These are phyloP conservation scores for Sclerodermus sp. DNA, from an alignment of 2,888 invertebrate species.

Conservation along the genomic window DNA sequence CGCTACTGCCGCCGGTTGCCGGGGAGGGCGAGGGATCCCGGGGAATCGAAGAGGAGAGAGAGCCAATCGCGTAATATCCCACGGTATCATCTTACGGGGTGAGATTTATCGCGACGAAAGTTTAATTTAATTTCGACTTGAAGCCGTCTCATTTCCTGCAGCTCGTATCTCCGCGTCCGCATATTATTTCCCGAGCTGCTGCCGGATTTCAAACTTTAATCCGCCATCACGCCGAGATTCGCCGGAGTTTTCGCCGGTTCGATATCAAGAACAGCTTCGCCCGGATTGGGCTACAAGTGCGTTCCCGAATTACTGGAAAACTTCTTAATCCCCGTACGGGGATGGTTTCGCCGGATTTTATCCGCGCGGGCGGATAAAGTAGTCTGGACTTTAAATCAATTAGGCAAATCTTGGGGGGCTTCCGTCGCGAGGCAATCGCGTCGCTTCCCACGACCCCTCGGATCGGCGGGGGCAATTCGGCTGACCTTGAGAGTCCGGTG, in stretches of 20 bases:
- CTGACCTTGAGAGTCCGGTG: too few relatives aligned
- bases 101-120: constrained; percentile 40
- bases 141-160: constrained; percentile 37
- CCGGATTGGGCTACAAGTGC: neutral
- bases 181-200: constrained; percentile 39
- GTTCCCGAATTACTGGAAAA: too few relatives aligned
- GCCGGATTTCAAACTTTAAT: constrained; percentile 43
- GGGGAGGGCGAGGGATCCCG: neutral
- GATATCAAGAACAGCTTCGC: neutral
- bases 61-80: constrained; percentile 9
- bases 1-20: too few relatives aligned
- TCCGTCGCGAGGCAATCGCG: too few relatives aligned
- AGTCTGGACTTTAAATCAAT: too few relatives aligned
- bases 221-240: constrained; percentile 21
- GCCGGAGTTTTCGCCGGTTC: neutral
- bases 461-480: too few relatives aligned
- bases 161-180: constrained; percentile 27
- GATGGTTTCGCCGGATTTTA: too few relatives aligned
- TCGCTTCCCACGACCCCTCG: too few relatives aligned
- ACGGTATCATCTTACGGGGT: constrained; percentile 4
- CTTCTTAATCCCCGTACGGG: too few relatives aligned
- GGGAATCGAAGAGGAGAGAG: constrained; percentile 10
- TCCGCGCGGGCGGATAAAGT: too few relatives aligned
- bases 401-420: too few relatives aligned
- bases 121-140: constrained; percentile 43